Conservation (phyloP, 1,140 invertebrate genomes). For the Aradophagus sp. region DNA sequence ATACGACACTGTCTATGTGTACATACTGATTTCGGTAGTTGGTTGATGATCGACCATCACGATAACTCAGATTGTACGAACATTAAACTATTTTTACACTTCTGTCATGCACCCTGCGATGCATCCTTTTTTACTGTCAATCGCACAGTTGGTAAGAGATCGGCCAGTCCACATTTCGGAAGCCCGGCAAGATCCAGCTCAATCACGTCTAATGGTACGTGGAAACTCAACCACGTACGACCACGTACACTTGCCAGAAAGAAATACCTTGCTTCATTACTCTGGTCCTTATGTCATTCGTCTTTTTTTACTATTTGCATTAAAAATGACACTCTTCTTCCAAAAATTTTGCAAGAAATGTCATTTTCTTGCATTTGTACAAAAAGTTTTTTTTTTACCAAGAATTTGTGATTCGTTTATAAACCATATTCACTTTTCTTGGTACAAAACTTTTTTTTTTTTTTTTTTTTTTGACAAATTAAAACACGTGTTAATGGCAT, state of each 20-base stretch:
- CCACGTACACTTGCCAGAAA: constrained; percentile 2
- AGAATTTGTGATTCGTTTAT: too few species aligned
- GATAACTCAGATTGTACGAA: constrained; percentile 5
- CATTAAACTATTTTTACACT: constrained; percentile 38
- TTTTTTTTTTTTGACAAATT: too few species aligned
- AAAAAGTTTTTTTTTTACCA: too few species aligned
- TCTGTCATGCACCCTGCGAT: constrained; percentile 20
- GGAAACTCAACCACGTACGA: constrained; percentile 44
- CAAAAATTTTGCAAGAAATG: too few species aligned
- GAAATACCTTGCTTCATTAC: constrained; percentile 9
- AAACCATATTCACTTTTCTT: too few species aligned
- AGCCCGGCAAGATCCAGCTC: constrained; percentile 66
- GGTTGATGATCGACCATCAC: constrained; percentile 9
- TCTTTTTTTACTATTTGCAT: too few species aligned
- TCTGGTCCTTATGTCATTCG: constrained; percentile 1
- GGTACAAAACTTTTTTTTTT: too few species aligned
- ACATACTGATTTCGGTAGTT: constrained; percentile 9
- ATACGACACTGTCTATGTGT: constrained; percentile 11
- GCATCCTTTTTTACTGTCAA: constrained; percentile 40
- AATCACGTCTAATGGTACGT: constrained; percentile 65
- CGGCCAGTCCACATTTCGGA: constrained; percentile 68
- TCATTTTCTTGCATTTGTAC: too few species aligned
- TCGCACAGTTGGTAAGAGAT: constrained; percentile 64
- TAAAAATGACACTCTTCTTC: too few species aligned
- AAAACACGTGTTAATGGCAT: too few species aligned